Conservation (phyloP, 2,797 vertebrate species). For the Eulemur albifrons region DNA sequence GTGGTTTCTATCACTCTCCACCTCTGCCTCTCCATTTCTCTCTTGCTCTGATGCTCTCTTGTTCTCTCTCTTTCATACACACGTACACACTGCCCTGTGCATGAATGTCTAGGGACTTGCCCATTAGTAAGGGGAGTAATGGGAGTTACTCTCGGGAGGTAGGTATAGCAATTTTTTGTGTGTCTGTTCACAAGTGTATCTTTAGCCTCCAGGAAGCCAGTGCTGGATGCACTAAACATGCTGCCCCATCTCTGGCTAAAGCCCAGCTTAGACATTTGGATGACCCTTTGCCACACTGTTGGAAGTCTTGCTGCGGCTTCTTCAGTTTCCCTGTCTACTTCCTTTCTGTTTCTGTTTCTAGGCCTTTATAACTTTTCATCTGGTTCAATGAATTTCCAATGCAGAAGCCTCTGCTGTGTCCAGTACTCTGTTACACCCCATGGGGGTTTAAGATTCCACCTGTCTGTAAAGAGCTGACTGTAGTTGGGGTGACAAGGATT, state of each 20-base stretch:
- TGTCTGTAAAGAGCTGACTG: neutral
- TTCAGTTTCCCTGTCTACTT: neutral
- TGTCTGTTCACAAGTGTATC: neutral
- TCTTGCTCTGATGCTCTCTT: neutral
- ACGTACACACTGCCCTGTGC: neutral
- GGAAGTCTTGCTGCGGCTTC: neutral
- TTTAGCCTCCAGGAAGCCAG: neutral
- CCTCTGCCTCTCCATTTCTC: neutral
- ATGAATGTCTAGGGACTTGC: no score
- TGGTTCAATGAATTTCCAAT: neutral
- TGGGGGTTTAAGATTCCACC: neutral
- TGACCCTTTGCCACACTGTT: neutral
- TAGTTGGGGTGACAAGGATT: neutral
- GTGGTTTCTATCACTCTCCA: neutral
- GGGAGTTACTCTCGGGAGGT: no score
- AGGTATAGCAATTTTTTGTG: neutral
- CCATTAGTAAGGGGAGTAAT: no score
- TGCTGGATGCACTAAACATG: neutral
- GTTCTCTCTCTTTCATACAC: neutral
- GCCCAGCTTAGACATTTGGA: no score
- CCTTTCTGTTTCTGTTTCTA: neutral
- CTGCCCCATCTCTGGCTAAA: neutral
- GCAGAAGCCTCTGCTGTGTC: neutral
- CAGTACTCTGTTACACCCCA: neutral
- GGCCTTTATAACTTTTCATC: neutral